Conservation (phyloP, 2,113 vertebrate genomes). For the Paraplagusia blochii region DNA sequence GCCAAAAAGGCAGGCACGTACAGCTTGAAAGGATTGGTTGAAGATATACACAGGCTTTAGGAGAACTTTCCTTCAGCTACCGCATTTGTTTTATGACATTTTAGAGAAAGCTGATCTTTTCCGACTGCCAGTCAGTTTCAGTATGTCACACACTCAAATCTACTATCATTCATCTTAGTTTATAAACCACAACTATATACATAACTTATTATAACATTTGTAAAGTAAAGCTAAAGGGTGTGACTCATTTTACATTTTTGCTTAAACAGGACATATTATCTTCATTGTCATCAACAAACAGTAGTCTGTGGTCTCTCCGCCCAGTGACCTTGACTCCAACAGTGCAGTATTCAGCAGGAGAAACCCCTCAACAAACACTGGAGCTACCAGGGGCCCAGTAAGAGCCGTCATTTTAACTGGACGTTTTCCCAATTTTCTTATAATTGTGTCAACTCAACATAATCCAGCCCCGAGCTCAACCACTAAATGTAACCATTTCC, state of each 20-base stretch:
- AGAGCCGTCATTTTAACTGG: constrained; percentile 42
- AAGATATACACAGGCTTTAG: constrained; percentile 30
- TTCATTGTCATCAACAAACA: constrained; percentile 58
- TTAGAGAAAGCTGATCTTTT: too few relatives aligned
- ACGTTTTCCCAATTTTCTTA: constrained; percentile 44
- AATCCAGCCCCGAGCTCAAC: constrained; percentile 37
- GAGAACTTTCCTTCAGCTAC: constrained; percentile 24
- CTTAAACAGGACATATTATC: constrained; percentile 37
- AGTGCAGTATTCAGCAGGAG: constrained; percentile 43
- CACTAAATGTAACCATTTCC: constrained; percentile 53
- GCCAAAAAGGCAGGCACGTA: constrained; percentile 43
- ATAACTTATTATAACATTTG: neutral
- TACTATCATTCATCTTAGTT: too few relatives aligned
- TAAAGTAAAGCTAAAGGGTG: too few relatives aligned
- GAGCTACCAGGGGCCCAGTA: constrained; percentile 39
- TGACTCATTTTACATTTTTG: neutral
- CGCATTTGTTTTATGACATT: neutral
- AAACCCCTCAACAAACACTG: constrained; percentile 36
- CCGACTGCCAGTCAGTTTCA: too few relatives aligned
- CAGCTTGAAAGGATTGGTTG: constrained; percentile 31
- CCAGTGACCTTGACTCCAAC: constrained; percentile 38
- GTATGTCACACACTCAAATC: too few relatives aligned
- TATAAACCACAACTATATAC: neutral
- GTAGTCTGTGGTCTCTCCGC: constrained; percentile 32
- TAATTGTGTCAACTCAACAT: constrained; percentile 62